A percentile compares a stretch with the other conserved stretches of the same genome.
phyloP scores from a whole-genome alignment of 1,140 invertebrate species.

The Hyposmocoma kahamanoa region DNA sequence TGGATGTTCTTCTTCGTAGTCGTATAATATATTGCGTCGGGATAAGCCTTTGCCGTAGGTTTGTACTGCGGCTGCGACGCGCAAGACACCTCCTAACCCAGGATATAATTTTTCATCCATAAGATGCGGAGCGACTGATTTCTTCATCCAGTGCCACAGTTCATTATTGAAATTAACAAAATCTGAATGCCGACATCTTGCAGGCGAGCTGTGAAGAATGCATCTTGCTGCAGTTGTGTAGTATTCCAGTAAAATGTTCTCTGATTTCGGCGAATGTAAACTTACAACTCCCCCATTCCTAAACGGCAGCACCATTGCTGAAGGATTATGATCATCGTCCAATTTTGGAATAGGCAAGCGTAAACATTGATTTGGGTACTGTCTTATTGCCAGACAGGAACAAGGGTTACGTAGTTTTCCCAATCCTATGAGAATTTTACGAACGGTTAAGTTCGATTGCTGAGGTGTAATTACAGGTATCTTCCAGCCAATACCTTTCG shows the following conservation, averaged over 20 bases:
- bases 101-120: constrained; percentile 76
- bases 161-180: constrained; percentile 73
- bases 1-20: constrained; percentile 19
- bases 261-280: constrained; percentile 68
- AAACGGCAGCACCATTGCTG: constrained; percentile 67
- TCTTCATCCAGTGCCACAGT: constrained; percentile 74
- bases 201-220: constrained; percentile 48
- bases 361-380: constrained; percentile 53
- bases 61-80: constrained; percentile 74
- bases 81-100: constrained; percentile 75
- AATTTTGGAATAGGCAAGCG: constrained; percentile 43
- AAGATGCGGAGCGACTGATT: constrained; percentile 73
- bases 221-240: constrained; percentile 71
- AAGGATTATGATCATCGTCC: constrained; percentile 41
- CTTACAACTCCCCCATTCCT: constrained; percentile 70
- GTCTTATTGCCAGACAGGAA: constrained; percentile 35
- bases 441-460: constrained; percentile 46
- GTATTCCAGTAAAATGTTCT: constrained; percentile 74
- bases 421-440: constrained; percentile 40
- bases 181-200: constrained; percentile 68
- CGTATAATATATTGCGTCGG: constrained; percentile 44
- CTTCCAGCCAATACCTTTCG: constrained; percentile 75
- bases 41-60: constrained; percentile 59
- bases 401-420: constrained; percentile 42
- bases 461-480: constrained; percentile 40